Base-by-base conservation (phyloP, 37 sponge, comb jelly and placozoan species). In the Axinella damicornis region DNA sequence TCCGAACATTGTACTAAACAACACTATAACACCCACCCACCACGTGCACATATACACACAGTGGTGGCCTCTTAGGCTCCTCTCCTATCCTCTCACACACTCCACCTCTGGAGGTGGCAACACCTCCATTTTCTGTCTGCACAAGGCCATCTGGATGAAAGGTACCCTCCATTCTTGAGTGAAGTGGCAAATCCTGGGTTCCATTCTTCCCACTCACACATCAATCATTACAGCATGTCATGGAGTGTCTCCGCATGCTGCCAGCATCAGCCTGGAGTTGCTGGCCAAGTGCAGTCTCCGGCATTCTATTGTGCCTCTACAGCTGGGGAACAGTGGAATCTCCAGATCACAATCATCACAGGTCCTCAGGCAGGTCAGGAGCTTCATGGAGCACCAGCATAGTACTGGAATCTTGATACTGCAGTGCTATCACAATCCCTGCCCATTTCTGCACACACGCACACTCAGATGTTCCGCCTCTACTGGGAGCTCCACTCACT, bases 401-500 rank as follows among this genome's bases (percentile, higher is more conserved):
- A 46, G 46, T 46, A 12, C 9, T 4, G 46, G 4, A 46, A 9
- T 9, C 9, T 12, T 4, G 46, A 9, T 9, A 46, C 4, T 46
- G 9, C 46, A 46, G 46, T 46, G 6, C 46, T 46, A 4, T 46
- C 46, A 46, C 6, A 9, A 46, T 46, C 6, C 4, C 46, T 46
- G 46, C 9, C 46, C 9, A 4, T 9, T 46, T 46, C 46, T 46
- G 46, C 46, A 4, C 46, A 4, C 46, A 12, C 46, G 9, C 46
- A 46, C 46, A 46, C 46, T 12, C 68, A 67, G 68, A 34, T 67
- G 12, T 34, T 33, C 33, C 34, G 9, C 68, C 68, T 67, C 33
- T 67, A 67, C 34, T 67, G 68, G 68, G 33, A 67, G 68, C 68
- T 67, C 33, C 68, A 67, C 11, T 34, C 68, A 31, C 12, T 67